phyloP scores from a whole-genome alignment of 1,140 invertebrate genomes.

The Arion vulgaris region DNA sequence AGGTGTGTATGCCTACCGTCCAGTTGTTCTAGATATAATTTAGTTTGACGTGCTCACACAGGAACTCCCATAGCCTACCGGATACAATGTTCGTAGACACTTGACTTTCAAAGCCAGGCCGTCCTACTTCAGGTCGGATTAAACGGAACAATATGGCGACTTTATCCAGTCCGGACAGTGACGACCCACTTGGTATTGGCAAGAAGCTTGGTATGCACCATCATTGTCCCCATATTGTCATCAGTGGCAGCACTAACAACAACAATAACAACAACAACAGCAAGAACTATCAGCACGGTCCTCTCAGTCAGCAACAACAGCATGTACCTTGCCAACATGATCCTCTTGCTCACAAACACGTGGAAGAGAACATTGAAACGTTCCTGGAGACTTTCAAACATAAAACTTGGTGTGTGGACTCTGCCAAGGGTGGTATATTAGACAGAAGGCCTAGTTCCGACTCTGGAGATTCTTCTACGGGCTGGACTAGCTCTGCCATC shows the following conservation, averaged over 20 bases:
- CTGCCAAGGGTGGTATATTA: conserved; percentile 40
- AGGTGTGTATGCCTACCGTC: too few relatives aligned
- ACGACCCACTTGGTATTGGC: conserved; percentile 41
- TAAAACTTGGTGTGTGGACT: conserved; percentile 46
- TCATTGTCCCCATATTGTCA: conserved; percentile 35
- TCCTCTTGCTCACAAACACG: conserved; percentile 45
- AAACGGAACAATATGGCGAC: conserved; percentile 19
- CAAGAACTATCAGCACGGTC: conserved; percentile 15
- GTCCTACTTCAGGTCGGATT: too few relatives aligned
- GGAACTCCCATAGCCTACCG: too few relatives aligned
- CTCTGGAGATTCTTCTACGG: conserved; percentile 46
- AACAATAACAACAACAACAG: conserved; percentile 34
- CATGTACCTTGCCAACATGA: not conserved
- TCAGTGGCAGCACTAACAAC: conserved; percentile 27
- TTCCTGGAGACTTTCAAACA: conserved; percentile 60
- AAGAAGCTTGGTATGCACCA: conserved; percentile 36
- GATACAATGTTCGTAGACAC: too few relatives aligned
- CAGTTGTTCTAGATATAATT: too few relatives aligned
- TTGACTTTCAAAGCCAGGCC: too few relatives aligned
- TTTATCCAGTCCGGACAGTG: conserved; percentile 43
- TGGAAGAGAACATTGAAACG: conserved; percentile 58
- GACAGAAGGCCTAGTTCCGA: conserved; percentile 50
- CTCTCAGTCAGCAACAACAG: conserved; percentile 43
- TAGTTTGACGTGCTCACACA: too few relatives aligned
- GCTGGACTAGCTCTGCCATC: conserved; percentile 47